phyloP scores from a whole-genome alignment of 2,888 invertebrate genomes.

The Dasysyrphus tricinctus region DNA sequence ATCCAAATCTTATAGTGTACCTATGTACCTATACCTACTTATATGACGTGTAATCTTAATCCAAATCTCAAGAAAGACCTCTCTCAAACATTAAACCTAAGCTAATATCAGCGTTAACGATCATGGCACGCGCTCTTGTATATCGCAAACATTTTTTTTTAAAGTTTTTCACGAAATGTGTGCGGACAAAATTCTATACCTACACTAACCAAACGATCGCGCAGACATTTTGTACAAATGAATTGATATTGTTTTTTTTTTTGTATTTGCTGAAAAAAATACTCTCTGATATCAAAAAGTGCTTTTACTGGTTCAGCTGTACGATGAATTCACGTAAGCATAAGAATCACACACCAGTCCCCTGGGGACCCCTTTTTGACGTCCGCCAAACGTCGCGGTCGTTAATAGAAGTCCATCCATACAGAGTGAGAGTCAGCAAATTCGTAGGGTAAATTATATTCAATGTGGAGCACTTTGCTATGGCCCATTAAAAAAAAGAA shows the following conservation, averaged over 20 bases:
- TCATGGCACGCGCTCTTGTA: slow-evolving; percentile 46
- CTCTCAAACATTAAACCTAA: slow-evolving; percentile 10
- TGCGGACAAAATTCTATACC: neutral
- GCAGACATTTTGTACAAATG: slow-evolving; percentile 26
- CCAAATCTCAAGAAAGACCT: neutral
- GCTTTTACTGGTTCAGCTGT: slow-evolving; percentile 36
- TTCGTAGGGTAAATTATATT: slow-evolving; percentile 11
- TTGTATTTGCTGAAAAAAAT: neutral
- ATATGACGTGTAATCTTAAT: slow-evolving; percentile 3
- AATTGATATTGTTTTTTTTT: slow-evolving; percentile 25
- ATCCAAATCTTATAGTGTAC: neutral
- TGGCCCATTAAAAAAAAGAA: slow-evolving; percentile 41
- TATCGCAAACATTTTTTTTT: neutral
- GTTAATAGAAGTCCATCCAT: slow-evolving; percentile 10
- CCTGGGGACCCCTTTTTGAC: slow-evolving; percentile 20
- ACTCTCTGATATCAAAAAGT: slow-evolving; percentile 33
- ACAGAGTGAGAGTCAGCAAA: slow-evolving; percentile 46
- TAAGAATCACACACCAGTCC: slow-evolving; percentile 30
- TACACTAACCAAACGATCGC: slow-evolving; percentile 2
- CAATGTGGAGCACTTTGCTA: slow-evolving; percentile 55
- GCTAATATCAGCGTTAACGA: slow-evolving; percentile 17
- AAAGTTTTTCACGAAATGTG: slow-evolving; percentile 31
- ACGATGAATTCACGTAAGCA: slow-evolving; percentile 40
- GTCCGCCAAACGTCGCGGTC: slow-evolving; percentile 9
- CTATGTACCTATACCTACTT: neutral